phyloP scores from a whole-genome alignment of 2,888 invertebrate species.

The Volucella inflata region DNA sequence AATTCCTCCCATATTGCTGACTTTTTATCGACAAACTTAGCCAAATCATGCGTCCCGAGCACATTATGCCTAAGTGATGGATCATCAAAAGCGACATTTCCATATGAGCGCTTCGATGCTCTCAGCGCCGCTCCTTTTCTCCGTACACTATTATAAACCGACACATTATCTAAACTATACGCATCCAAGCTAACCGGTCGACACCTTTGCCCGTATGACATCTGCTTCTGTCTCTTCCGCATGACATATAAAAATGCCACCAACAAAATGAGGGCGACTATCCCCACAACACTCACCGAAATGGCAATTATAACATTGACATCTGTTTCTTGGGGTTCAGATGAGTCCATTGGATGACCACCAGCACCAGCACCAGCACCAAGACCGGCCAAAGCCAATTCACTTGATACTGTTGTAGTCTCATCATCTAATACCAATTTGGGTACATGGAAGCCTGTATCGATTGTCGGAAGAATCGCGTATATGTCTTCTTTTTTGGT shows the following conservation, averaged over 20 bases:
- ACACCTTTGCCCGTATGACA: conserved; percentile 93
- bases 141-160: conserved; percentile 90
- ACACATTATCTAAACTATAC: conserved; percentile 95
- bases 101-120: conserved; percentile 93
- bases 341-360: conserved; percentile 67
- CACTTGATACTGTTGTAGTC: conserved; percentile 47
- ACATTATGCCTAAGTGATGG: conserved; percentile 89
- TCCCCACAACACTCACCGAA: conserved; percentile 91
- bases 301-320: conserved; percentile 92
- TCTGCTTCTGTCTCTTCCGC: conserved; percentile 91
- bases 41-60: conserved; percentile 90
- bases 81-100: conserved; percentile 95
- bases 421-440: conserved; percentile 50
- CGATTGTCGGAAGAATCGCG: conserved; percentile 74
- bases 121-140: conserved; percentile 90
- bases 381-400: conserved; percentile 18
- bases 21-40: conserved; percentile 89
- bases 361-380: conserved; percentile 40
- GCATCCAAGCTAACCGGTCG: conserved; percentile 94
- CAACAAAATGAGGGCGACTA: conserved; percentile 90
- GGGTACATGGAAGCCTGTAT: conserved; percentile 64
- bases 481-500: conserved; percentile 77
- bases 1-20: conserved; percentile 92
- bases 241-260: conserved; percentile 91
- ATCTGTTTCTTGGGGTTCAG: conserved; percentile 82